A percentile compares a stretch with the other conserved stretches of the same genome.
phyloP scores from a whole-genome alignment of 1,140 invertebrate genomes.

The Parasteatoda tepidariorum region DNA sequence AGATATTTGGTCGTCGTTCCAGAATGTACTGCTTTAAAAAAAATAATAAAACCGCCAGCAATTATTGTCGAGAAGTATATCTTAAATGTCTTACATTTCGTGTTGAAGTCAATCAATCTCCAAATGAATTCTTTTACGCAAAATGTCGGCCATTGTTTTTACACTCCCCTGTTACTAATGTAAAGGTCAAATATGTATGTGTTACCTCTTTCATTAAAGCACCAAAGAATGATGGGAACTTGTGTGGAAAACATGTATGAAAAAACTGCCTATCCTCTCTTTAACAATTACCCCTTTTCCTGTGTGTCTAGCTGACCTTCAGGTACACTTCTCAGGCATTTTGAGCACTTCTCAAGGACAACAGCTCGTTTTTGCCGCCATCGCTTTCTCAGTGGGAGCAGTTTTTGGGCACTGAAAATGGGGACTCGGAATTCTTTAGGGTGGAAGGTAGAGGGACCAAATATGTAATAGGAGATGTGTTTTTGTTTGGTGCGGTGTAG shows the following conservation, averaged over 20 bases:
- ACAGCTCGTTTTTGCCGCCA: not conserved
- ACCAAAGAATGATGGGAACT: constrained; percentile 34
- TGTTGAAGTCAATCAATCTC: not conserved
- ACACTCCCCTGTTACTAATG: not conserved
- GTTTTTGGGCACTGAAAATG: not conserved
- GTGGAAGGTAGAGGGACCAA: not conserved
- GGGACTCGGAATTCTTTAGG: not conserved
- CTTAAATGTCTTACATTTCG: no score
- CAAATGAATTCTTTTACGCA: not conserved
- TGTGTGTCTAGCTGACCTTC: constrained; percentile 40
- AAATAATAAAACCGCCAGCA: no score
- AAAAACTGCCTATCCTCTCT: not conserved
- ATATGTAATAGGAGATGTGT: no score
- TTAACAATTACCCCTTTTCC: constrained; percentile 56
- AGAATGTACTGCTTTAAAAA: no score
- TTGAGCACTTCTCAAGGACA: constrained; percentile 33
- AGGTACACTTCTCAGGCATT: constrained; percentile 27
- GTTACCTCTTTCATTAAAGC: constrained; percentile 16
- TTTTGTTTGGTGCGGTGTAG: no score
- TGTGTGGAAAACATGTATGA: not conserved
- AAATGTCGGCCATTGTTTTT: not conserved
- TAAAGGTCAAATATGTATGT: no score
- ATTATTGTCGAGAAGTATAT: no score
- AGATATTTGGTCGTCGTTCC: no score
- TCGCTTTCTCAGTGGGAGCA: not conserved